Evolutionary conservation across 2,888 invertebrate species (phyloP), one percentile per base, ranked within the genome.

Genomic region (Tetragnatha montana): DNA sequence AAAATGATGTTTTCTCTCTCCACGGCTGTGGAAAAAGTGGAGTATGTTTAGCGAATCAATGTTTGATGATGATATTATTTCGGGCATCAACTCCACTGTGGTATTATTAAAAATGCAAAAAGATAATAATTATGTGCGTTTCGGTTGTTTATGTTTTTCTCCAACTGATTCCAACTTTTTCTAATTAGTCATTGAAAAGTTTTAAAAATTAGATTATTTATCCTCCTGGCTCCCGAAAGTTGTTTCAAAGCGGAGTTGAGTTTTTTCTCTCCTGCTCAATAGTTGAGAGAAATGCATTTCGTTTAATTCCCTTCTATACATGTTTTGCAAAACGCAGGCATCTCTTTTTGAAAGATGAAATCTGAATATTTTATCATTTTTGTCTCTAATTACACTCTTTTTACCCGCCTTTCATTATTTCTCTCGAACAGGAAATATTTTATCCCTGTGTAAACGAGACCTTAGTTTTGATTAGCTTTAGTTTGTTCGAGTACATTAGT

Each of bases 11-110:
- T 50, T 50, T 50, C 22, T 19, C 70, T 69, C 8, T 35, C n/a
- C n/a, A 8, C 22, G 50, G n/a, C 50, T n/a, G 22, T 51, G 60
- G 69, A 84, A 88, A 86, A 81, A 81, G 76, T 68, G 51, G 70
- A 70, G 17, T 50, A 70, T 35, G 35, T 21, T 81, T 84, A 86
- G 81, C 78, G 81, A 81, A 81, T 85, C 21, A 80, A 81, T 85
- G 81, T 89, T 85, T 85, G 81, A 85, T 85, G 81, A 85, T 85
- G 76, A 85, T 78, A 81, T 89, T 81, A 89, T 85, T 85, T 89
- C 60, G 69, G 71, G 68, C 35, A 50, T 47, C 60, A 60, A 17
- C 17, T 12, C 17, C 60, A 17, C 17, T 71, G 50, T n/a, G 17
- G 60, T 68, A 69, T 70, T 60, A 75, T 79, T 89, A 89, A 89